Conservation (phyloP, 2,113 vertebrate genomes). For the Nothocercus nigrocapillus region DNA sequence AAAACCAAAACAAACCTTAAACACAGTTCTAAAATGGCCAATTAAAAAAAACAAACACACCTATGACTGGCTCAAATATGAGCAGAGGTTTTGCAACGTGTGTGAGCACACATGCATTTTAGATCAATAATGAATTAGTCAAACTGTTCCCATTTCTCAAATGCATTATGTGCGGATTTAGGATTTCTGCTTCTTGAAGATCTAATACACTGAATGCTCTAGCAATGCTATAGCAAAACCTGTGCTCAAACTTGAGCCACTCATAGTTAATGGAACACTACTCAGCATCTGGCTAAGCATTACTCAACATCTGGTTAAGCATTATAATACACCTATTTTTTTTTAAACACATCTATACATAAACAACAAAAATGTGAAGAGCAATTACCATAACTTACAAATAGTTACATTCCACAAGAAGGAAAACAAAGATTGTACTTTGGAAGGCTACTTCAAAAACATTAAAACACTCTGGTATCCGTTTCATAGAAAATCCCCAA, state of each 20-base stretch:
- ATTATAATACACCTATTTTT: background rate
- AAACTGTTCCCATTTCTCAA: background rate
- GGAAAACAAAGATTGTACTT: conserved; percentile 51
- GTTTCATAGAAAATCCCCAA: conserved; percentile 46
- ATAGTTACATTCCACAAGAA: background rate
- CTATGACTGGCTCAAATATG: no score
- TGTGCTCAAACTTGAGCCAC: background rate
- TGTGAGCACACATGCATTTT: background rate
- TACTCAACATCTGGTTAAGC: background rate
- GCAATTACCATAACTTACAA: background rate
- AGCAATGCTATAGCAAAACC: background rate
- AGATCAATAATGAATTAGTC: background rate
- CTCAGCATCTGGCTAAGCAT: background rate
- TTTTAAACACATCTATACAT: background rate
- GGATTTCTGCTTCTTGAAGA: background rate
- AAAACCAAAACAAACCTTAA: background rate
- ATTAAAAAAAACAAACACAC: background rate
- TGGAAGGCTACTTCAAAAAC: background rate
- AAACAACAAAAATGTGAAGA: background rate
- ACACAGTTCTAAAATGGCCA: background rate
- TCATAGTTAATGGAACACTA: background rate
- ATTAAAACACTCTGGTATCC: conserved; percentile 20
- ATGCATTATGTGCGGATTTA: background rate
- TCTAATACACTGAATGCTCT: background rate
- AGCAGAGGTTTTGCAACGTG: no score